Evolutionary conservation across 1,140 invertebrate genomes (phyloP), one percentile per base, ranked within the genome.

Genomic region (Aphidius ervi): DNA sequence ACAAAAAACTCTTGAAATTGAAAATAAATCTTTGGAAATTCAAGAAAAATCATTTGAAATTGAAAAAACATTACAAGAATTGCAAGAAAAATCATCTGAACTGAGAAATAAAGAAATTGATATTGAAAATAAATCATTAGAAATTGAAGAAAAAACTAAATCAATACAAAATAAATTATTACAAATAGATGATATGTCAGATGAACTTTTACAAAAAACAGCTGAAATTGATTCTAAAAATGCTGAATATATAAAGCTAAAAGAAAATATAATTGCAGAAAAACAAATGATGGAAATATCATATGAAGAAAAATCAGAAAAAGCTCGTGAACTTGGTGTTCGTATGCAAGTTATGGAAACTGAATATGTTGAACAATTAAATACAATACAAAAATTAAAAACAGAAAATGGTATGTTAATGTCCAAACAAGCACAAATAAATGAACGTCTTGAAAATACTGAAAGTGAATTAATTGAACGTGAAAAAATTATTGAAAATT

Each of bases 331-430:
- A 49, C 58, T 80, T 0, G 69, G 70, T 2, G 77, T 78, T 5
- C 67, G 74, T 6, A 79, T 80, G 75, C 68, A 79, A 56, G 76
- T 78, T 0, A 78, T 80, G 76, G 78, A 80, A 46, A 43, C 64
- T 0, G 75, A 79, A n/a, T 79, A 78, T 47, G 59, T 77, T 0
- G 70, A 76, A 5, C 76, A 78, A n/a, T 65, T 78, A 6, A 65
- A 70, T 0, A 54, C 63, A 5, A 78, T 80, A 31, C 73, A 78
- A 46, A 69, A 68, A 10, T 52, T 78, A 5, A 70, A 68, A 40
- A 68, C 76, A 0, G 71, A 76, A 31, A 78, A 78, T 56, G 74
- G 72, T 6, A 50, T 79, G 6, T 46, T 80, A 5, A 52, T 64
- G 1, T 79, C 77, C 0, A 73, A 74, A 16, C 71, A 77, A 39